Base-by-base conservation (phyloP, 1,140 invertebrate species). In the Onthophagus taurus region DNA sequence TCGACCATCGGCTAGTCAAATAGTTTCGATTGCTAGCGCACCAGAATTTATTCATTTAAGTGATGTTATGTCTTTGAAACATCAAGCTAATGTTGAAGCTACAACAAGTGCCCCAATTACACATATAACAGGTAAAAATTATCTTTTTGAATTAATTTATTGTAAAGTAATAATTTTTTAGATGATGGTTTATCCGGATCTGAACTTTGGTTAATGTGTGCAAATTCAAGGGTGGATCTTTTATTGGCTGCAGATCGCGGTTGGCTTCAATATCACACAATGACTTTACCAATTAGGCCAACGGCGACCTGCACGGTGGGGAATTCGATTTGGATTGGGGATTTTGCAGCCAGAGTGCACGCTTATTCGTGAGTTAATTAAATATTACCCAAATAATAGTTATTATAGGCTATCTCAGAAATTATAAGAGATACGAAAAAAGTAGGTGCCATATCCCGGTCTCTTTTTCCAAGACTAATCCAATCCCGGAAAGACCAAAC, bases 31-130 rank as follows among this genome's bases (percentile, higher is more conserved):
- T 35, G 83, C 85, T 1, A 83, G 80, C 9, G 89, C 90, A 2
- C 92, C 93, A 0, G 94, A 98, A 69, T 95, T 93, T 65, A 84
- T 82, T 3, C 86, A 93, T 65, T 64, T 96, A 20, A 68, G 83
- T 21, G 90, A 96, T 66, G 84, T 88, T 1, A 76, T 86, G 1
- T 72, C 78, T 2, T 59, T 84, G 26, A 75, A 75, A 24, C 75
- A 75, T 59, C 69, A 63, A 34, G 74, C 69, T 33, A 70, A 66
- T 61, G 79, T 77, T 20, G 70, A 71, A 17, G 72, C 64, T 44
- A 69, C 70, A 3, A 67, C 70, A 1, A 70, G 64, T 52, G 54
- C 60, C 29, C 48, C 59, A 39, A 42, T 64, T 12, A 53, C 56
- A 20, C 51, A 63, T 43, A 63, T 66, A 17, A 59, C 64, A 41